Conservation (phyloP, 2,113 vertebrate species). For the Alligator mississippiensis region DNA sequence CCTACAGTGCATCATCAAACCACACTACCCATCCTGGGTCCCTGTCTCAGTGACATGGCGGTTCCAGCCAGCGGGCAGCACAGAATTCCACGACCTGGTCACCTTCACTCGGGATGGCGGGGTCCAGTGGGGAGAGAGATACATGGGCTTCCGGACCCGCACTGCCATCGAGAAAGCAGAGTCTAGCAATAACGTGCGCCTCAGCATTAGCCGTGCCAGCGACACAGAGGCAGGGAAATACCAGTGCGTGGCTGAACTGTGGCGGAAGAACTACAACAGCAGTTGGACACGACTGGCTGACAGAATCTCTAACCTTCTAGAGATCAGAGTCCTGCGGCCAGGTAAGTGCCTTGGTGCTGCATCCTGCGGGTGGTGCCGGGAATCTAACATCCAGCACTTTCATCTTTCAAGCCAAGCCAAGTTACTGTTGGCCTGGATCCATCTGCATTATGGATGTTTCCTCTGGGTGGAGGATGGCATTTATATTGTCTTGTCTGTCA, state of each 20-base stretch:
- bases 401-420: not conserved
- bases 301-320: constrained; percentile 94
- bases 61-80: constrained; percentile 86
- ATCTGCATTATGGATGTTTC: not conserved
- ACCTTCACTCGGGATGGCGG: constrained; percentile 93
- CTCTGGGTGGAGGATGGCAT: not conserved
- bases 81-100: constrained; percentile 90
- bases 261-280: constrained; percentile 91
- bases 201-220: constrained; percentile 92
- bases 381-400: not conserved
- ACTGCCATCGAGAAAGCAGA: constrained; percentile 92
- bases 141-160: constrained; percentile 86
- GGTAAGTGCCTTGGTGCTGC: constrained; percentile 71
- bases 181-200: constrained; percentile 92
- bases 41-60: constrained; percentile 94
- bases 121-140: constrained; percentile 92
- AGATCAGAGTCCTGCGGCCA: constrained; percentile 92
- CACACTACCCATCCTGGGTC: constrained; percentile 89
- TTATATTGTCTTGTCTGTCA: not conserved
- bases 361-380: fast-evolving
- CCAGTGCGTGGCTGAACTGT: constrained; percentile 92
- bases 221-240: constrained; percentile 94
- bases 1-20: constrained; percentile 96
- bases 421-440: not conserved
- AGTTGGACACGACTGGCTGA: constrained; percentile 91